Evolutionary conservation across 1,140 invertebrate species (phyloP), one percentile per base, ranked within the genome.

Genomic region (Chlorops oryzae): DNA sequence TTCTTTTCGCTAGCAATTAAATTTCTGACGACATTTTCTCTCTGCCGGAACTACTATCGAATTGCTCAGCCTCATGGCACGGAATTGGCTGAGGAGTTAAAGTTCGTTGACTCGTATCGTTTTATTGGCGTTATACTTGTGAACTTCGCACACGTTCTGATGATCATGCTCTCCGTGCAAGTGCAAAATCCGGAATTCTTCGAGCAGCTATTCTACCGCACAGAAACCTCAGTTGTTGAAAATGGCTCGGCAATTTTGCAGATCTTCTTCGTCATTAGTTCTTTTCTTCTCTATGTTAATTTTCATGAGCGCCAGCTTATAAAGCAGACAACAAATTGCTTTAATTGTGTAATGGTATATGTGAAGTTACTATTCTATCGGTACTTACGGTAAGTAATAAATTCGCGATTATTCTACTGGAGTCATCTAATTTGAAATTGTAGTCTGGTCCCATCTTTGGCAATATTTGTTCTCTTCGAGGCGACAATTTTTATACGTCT

Each of bases 261-360:
- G 49, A 77, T 76, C 3, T 80, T 78, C 62, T 77, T 80, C 50
- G 63, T 74, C 0, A 77, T 80, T 63, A 76, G 76, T 42, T 69
- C 70, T 10, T 79, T 79, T 55, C 59, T 80, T 1, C 59, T 78
- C 6, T 73, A 75, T 3, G 74, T 76, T 47, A 77, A 78, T 41
- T 74, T 78, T 42, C 52, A 51, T n/a, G 12, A 63, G 13, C 72
- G 9, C 57, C 62, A 56, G 59, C 61, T 23, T 24, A 44, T 65
- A 10, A 21, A 41, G 9, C 24, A 35, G 2, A 44, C 23, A 9
- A 42, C 63, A 0, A 15, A 39, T 13, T 23, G 39, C 0, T 13
- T 27, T 0, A 18, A 38, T 2, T 65, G 63, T 20, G 50, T 65
- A 3, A 5, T n/a, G 0, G 51, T 55, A 0, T 65, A 63, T 46